Evolutionary conservation across 37 sponge, comb jelly and placozoan genomes (phyloP).

Genomic region (Bolinopsis microptera): DNA sequence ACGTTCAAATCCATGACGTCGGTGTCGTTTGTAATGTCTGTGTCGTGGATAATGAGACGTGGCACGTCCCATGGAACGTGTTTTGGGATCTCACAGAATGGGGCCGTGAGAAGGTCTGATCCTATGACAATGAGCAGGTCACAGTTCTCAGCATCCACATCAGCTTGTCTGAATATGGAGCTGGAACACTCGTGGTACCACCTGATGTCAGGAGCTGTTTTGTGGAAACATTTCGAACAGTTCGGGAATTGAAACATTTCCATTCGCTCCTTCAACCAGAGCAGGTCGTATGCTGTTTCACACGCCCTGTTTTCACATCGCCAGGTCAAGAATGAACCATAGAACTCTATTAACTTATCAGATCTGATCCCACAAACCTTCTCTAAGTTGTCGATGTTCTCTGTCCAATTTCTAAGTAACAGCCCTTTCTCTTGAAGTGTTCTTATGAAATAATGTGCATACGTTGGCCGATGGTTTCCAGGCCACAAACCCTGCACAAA

Average conservation of each 20-base stretch:
- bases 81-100: neutral
- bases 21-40: neutral
- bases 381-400: conserved; percentile 31
- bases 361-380: conserved; percentile 19
- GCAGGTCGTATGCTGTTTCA: conserved; percentile 19
- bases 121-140: conserved; percentile 63
- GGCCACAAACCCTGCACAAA: conserved; percentile 42
- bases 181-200: neutral
- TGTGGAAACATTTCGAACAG: conserved; percentile 37
- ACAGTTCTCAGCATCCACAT: conserved; percentile 48
- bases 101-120: neutral
- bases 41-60: conserved; percentile 16
- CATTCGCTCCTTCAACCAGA: conserved; percentile 41
- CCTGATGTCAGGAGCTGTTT: neutral
- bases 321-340: conserved; percentile 14
- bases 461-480: conserved; percentile 25
- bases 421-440: conserved; percentile 60
- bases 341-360: conserved; percentile 32
- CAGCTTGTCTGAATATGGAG: conserved; percentile 15
- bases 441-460: conserved; percentile 44
- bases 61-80: conserved; percentile 59
- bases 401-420: conserved; percentile 53
- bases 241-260: conserved; percentile 50
- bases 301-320: neutral
- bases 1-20: conserved; percentile 25